These are phyloP conservation scores for Ianthella basta DNA, from an alignment of 37 sponge, comb jelly and placozoan genomes.

Conservation along the genomic window DNA sequence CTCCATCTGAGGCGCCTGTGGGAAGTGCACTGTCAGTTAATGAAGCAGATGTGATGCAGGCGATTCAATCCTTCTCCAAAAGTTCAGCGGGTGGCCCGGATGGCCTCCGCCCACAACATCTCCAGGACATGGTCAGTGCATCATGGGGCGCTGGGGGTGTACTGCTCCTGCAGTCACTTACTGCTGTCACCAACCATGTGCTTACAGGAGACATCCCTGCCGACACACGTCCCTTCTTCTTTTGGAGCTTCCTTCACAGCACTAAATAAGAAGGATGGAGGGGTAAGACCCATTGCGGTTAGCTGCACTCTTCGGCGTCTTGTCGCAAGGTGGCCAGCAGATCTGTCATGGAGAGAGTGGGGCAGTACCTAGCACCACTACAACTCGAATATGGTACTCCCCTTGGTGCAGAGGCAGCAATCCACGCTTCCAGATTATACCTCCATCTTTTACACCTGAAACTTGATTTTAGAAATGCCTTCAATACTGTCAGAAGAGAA, in stretches of 20 bases:
- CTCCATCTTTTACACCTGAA: too few species aligned
- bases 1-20: too few species aligned
- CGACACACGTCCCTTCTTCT: neutral
- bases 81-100: conserved; percentile 1
- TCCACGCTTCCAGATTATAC: too few species aligned
- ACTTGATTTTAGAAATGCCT: too few species aligned
- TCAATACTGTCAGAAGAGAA: too few species aligned
- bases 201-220: neutral
- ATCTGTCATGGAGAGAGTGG: neutral
- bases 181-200: conserved; percentile 4
- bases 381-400: conserved; percentile 4
- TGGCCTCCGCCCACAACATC: conserved; percentile 14
- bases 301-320: neutral
- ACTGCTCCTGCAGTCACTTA: neutral
- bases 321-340: neutral
- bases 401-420: neutral
- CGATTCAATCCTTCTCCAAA: neutral
- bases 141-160: neutral
- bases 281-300: neutral
- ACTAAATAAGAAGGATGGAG: neutral
- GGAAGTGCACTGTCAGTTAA: neutral
- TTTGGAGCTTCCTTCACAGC: neutral
- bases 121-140: neutral
- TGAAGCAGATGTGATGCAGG: neutral
- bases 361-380: conserved; percentile 2